These are phyloP conservation scores for Philopedon plagiatum DNA, from an alignment of 2,888 invertebrate species.

Conservation along the genomic window DNA sequence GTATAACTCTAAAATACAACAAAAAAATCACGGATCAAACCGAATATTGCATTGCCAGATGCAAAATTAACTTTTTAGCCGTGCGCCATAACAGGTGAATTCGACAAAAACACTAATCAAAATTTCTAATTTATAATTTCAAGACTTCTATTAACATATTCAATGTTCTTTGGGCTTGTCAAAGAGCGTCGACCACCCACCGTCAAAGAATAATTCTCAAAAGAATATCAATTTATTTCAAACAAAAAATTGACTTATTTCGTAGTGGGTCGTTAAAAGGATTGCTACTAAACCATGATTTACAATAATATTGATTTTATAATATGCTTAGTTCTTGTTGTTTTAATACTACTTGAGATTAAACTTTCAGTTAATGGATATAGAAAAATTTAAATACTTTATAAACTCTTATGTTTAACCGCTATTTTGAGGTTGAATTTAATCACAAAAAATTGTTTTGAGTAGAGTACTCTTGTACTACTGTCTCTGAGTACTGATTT, in stretches of 20 bases:
- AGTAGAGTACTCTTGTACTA: no score
- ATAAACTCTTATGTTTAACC: background rate
- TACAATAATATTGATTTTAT: background rate
- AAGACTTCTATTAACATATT: conserved; percentile 30
- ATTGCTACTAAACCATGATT: background rate
- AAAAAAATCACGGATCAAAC: conserved; percentile 24
- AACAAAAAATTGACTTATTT: background rate
- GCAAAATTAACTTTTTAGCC: conserved; percentile 18
- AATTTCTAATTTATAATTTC: conserved; percentile 41
- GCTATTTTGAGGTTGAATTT: no score
- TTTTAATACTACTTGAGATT: no score
- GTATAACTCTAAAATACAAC: conserved; percentile 4
- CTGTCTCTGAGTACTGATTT: no score
- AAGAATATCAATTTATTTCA: conserved; percentile 1
- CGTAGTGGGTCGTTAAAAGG: background rate
- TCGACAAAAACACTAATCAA: conserved; percentile 29
- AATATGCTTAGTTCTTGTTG: background rate
- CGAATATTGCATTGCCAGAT: conserved; percentile 10
- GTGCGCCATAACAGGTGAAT: conserved; percentile 32
- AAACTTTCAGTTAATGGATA: no score
- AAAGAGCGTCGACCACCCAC: conserved; percentile 42
- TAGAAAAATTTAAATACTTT: no score
- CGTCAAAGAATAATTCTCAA: conserved; percentile 14
- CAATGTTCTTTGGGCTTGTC: conserved; percentile 18
- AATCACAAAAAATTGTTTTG: no score